Percentiles rank a stretch among this genome's conserved stretches.
Evolutionary conservation across 2,113 vertebrate genomes (phyloP).

Genomic region (Sturnus vulgaris): DNA sequence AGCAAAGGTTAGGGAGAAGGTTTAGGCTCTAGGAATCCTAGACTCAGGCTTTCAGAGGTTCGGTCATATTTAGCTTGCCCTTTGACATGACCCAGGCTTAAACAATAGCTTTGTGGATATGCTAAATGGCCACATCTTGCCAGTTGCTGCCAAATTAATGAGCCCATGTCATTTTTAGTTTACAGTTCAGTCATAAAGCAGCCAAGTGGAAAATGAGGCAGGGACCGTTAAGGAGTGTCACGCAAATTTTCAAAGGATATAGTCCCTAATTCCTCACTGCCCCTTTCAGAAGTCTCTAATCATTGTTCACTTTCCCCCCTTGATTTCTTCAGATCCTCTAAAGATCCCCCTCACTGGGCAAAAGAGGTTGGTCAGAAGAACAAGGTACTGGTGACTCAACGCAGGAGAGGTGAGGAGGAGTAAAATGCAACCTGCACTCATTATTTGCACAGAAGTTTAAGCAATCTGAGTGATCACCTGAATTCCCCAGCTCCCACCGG

Average conservation of each 20-base stretch:
- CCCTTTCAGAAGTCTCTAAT: conserved; percentile 67
- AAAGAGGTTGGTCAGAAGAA: conserved; percentile 7
- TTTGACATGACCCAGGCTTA: conserved; percentile 80
- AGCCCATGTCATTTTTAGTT: conserved; percentile 86
- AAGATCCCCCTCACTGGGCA: conserved; percentile 21
- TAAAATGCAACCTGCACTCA: neutral
- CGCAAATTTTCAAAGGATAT: conserved; percentile 66
- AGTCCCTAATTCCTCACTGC: conserved; percentile 60
- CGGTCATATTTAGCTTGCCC: conserved; percentile 76
- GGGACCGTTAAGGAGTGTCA: conserved; percentile 68
- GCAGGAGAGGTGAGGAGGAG: neutral
- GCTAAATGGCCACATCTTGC: conserved; percentile 78
- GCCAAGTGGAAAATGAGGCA: conserved; percentile 83
- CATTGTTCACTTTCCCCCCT: conserved; percentile 25
- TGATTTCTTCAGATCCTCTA: conserved; percentile 47
- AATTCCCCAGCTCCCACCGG: accelerated
- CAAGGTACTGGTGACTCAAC: neutral
- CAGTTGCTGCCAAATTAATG: conserved; percentile 85
- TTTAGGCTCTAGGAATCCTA: conserved; percentile 67
- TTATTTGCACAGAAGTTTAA: neutral
- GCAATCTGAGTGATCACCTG: neutral
- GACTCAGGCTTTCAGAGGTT: conserved; percentile 70
- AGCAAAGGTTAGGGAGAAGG: conserved; percentile 58
- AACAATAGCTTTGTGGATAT: conserved; percentile 82
- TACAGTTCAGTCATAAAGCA: conserved; percentile 79